These are phyloP conservation scores for Trachymyrmex septentrionalis DNA, from an alignment of 1,140 invertebrate genomes.

Conservation along the genomic window DNA sequence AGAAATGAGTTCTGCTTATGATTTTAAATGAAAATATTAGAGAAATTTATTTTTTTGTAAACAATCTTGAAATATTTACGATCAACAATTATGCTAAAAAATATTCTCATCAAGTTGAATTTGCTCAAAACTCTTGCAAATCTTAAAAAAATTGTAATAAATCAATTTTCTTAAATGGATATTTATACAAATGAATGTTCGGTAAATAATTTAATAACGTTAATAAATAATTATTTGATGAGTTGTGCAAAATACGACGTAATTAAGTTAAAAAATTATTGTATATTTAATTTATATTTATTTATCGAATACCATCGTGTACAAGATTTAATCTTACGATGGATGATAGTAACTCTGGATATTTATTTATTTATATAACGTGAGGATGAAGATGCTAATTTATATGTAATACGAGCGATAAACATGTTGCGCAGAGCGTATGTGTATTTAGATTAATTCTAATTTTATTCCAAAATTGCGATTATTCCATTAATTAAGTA, in stretches of 20 bases:
- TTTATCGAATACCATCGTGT: slow-evolving; percentile 11
- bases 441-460: slow-evolving; percentile 28
- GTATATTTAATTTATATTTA: slow-evolving; percentile 49
- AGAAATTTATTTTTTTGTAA: slow-evolving; percentile 7
- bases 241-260: background rate
- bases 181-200: slow-evolving; percentile 6
- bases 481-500: slow-evolving; percentile 16
- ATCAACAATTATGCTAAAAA: background rate
- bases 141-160: background rate
- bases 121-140: background rate
- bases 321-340: slow-evolving; percentile 22
- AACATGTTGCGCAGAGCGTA: background rate
- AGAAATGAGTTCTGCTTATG: slow-evolving; percentile 6
- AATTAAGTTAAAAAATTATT: slow-evolving; percentile 36
- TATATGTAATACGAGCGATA: slow-evolving; percentile 35
- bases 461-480: slow-evolving; percentile 27
- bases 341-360: slow-evolving; percentile 4
- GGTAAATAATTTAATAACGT: slow-evolving; percentile 9
- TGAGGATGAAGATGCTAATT: slow-evolving; percentile 9
- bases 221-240: slow-evolving; percentile 7
- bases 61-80: background rate
- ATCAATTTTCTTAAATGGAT: background rate
- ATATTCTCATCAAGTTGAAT: background rate
- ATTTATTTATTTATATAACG: slow-evolving; percentile 46
- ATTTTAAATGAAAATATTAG: background rate